Evolutionary conservation across 2,888 invertebrate genomes (phyloP).

Genomic region (Dorcus hopei): DNA sequence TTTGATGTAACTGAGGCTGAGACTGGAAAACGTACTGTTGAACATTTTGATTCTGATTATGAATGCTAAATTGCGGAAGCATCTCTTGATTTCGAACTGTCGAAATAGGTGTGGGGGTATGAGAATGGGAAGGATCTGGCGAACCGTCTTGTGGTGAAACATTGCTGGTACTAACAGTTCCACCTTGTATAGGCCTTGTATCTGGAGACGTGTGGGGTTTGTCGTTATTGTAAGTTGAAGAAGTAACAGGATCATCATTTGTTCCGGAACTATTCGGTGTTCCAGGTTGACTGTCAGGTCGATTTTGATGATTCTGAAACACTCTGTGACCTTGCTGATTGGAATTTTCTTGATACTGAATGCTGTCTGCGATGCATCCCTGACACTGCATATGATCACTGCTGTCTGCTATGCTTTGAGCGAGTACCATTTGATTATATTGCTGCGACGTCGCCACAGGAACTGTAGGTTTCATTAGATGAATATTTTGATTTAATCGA

Average conservation of each 20-base stretch:
- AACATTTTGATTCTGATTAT: slow-evolving; percentile 7
- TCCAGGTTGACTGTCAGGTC: slow-evolving; percentile 53
- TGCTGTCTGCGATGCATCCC: slow-evolving; percentile 53
- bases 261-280: slow-evolving; percentile 57
- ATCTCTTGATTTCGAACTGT: slow-evolving; percentile 24
- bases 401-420: slow-evolving; percentile 37
- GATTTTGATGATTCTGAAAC: slow-evolving; percentile 22
- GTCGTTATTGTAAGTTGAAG: slow-evolving; percentile 64
- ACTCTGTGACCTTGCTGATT: slow-evolving; percentile 6
- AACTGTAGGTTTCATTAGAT: slow-evolving; percentile 31
- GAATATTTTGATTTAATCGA: slow-evolving; percentile 36
- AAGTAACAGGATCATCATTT: slow-evolving; percentile 64
- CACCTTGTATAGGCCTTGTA: slow-evolving; percentile 76
- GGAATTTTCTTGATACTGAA: slow-evolving; percentile 42
- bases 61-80: slow-evolving; percentile 13
- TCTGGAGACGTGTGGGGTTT: slow-evolving; percentile 55
- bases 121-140: slow-evolving; percentile 58
- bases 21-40: slow-evolving; percentile 13
- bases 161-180: slow-evolving; percentile 80
- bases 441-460: slow-evolving; percentile 21
- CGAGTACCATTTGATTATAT: slow-evolving; percentile 30
- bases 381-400: slow-evolving; percentile 53
- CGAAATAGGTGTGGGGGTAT: slow-evolving; percentile 48
- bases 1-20: slow-evolving; percentile 17
- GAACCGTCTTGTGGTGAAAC: slow-evolving; percentile 70